Conservation (phyloP, 64 coral and sea anemone species). For the Acropora tenuis region DNA sequence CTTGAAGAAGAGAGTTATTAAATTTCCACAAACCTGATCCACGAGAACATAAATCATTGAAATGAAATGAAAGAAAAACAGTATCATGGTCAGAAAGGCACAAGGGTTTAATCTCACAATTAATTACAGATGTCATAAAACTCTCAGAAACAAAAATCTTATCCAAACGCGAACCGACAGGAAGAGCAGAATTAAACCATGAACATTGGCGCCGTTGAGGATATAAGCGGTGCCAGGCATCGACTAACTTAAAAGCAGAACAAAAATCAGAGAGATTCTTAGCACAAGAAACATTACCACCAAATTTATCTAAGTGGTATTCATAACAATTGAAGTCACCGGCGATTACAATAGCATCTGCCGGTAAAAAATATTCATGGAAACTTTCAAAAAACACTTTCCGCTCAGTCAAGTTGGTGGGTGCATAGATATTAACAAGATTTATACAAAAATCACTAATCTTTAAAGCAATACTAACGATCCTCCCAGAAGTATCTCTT, state of each 20-base stretch:
- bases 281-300: neutral
- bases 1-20: neutral
- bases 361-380: neutral
- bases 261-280: neutral
- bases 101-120: neutral
- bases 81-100: constrained; percentile 35
- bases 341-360: neutral
- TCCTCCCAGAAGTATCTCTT: neutral
- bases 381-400: no score
- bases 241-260: constrained; percentile 14
- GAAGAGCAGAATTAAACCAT: constrained; percentile 18
- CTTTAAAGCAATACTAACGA: neutral
- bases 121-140: neutral
- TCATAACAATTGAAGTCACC: neutral
- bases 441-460: no score
- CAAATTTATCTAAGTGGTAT: neutral
- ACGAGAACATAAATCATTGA: neutral
- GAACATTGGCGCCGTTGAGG: neutral
- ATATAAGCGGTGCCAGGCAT: constrained; percentile 16
- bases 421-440: no score
- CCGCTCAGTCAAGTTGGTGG: no score
- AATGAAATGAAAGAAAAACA: neutral
- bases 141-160: constrained; percentile 15
- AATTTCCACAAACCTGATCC: neutral
- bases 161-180: neutral